Evolutionary conservation across 92 coral and sea anemone species (phyloP).

Genomic region (Diadumene lineata): DNA sequence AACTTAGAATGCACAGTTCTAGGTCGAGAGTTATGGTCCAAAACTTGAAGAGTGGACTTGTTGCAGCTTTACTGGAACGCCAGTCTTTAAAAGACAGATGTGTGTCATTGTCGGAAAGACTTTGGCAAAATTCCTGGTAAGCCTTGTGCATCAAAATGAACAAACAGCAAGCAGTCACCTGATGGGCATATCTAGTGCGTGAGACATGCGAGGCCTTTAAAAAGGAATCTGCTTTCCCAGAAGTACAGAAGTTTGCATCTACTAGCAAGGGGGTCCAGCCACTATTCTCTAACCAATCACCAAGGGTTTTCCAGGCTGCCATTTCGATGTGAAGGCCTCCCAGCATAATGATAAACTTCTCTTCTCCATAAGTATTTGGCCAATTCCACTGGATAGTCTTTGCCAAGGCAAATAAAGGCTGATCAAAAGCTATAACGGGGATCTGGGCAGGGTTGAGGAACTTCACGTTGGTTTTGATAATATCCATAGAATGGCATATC

Average conservation of each 20-base stretch:
- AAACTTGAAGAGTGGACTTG: constrained; percentile 36
- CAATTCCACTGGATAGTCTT: constrained; percentile 41
- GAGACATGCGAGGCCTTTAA: constrained; percentile 43
- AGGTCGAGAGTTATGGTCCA: constrained; percentile 32
- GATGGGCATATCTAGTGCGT: constrained; percentile 39
- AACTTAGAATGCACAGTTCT: constrained; percentile 18
- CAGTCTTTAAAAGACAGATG: constrained; percentile 14
- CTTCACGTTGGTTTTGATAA: constrained; percentile 38
- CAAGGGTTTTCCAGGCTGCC: constrained; percentile 38
- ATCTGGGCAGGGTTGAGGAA: constrained; percentile 49
- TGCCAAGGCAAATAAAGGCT: constrained; percentile 36
- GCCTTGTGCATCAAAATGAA: constrained; percentile 31
- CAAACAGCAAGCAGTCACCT: constrained; percentile 37
- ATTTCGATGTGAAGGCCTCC: constrained; percentile 58
- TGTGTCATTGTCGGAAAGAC: neutral
- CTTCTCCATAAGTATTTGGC: constrained; percentile 12
- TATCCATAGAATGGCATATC: constrained; percentile 41
- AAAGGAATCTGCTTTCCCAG: constrained; percentile 47
- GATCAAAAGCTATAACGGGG: constrained; percentile 45
- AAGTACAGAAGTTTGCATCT: constrained; percentile 34
- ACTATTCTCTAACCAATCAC: constrained; percentile 32
- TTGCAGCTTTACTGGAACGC: neutral
- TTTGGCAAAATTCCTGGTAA: constrained; percentile 17
- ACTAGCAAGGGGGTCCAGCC: constrained; percentile 41
- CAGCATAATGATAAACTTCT: constrained; percentile 43